phyloP scores from a whole-genome alignment of 2,113 vertebrate genomes.

The Syngnathus typhle region DNA sequence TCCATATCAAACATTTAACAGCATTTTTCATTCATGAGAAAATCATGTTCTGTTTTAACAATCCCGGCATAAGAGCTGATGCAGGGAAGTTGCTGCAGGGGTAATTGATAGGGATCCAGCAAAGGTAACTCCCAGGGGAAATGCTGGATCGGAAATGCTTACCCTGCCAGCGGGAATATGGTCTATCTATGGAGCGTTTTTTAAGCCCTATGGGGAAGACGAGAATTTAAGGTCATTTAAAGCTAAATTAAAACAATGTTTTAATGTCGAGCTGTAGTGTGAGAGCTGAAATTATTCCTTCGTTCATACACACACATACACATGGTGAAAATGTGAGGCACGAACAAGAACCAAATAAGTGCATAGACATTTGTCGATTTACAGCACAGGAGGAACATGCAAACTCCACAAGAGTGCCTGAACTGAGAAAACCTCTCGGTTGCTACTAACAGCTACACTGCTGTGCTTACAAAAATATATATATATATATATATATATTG shows the following conservation, averaged over 20 bases:
- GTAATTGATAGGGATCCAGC: slow-evolving; percentile 71
- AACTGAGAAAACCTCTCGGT: too few relatives aligned
- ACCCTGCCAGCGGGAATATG: slow-evolving; percentile 45
- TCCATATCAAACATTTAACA: slow-evolving; percentile 66
- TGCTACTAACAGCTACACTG: background rate
- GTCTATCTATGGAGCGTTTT: slow-evolving; percentile 45
- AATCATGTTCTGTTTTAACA: slow-evolving; percentile 66
- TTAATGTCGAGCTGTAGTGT: slow-evolving; percentile 14
- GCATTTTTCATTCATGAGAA: slow-evolving; percentile 72
- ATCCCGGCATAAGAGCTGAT: slow-evolving; percentile 62
- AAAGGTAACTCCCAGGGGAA: slow-evolving; percentile 58
- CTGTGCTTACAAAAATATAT: too few relatives aligned
- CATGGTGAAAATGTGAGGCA: background rate
- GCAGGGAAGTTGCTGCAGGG: slow-evolving; percentile 63
- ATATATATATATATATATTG: too few relatives aligned
- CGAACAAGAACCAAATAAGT: background rate
- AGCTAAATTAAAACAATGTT: slow-evolving; percentile 39
- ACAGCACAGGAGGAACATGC: too few relatives aligned
- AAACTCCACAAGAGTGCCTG: too few relatives aligned
- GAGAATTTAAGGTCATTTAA: slow-evolving; percentile 47
- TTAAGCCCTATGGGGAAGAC: slow-evolving; percentile 37
- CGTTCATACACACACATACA: background rate
- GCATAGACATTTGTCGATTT: too few relatives aligned
- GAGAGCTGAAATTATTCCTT: background rate
- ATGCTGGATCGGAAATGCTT: slow-evolving; percentile 63